phyloP scores from a whole-genome alignment of 2,797 vertebrate species.

The Gymnoscopelus microlampas region DNA sequence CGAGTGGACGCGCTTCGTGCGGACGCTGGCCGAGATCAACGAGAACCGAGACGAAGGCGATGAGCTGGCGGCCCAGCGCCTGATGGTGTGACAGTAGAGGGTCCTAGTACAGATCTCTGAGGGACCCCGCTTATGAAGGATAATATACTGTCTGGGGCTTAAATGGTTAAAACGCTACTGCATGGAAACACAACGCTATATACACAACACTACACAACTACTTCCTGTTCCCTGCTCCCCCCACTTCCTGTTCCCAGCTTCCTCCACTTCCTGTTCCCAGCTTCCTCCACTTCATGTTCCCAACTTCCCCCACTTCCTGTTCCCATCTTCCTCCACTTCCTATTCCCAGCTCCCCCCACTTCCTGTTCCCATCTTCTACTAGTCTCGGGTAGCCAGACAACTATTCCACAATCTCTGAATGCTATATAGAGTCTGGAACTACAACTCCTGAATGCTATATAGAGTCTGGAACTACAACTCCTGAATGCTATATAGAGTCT shows the following conservation, averaged over 20 bases:
- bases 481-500: no score
- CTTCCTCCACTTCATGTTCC: neutral
- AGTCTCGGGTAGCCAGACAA: no score
- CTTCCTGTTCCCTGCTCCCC: slow-evolving; percentile 19
- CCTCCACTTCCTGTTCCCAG: slow-evolving; percentile 2
- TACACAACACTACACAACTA: slow-evolving; percentile 34
- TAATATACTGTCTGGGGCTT: no score
- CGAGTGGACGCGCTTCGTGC: slow-evolving; percentile 95
- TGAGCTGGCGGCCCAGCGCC: slow-evolving; percentile 89
- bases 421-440: no score
- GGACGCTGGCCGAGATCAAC: slow-evolving; percentile 94
- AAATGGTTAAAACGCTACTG: slow-evolving; percentile 15
- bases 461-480: no score
- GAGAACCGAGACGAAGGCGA: slow-evolving; percentile 95
- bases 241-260: neutral
- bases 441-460: no score
- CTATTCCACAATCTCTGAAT: no score
- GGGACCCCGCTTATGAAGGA: no score
- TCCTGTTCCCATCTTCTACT: neutral
- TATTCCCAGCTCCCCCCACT: neutral
- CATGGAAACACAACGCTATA: slow-evolving; percentile 21
- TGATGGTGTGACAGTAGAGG: slow-evolving; percentile 64
- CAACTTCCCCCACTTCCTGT: neutral
- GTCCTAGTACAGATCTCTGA: no score
- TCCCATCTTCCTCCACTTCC: no score